These are phyloP conservation scores for Crypturellus undulatus DNA, from an alignment of 2,113 vertebrate genomes.

Conservation along the genomic window DNA sequence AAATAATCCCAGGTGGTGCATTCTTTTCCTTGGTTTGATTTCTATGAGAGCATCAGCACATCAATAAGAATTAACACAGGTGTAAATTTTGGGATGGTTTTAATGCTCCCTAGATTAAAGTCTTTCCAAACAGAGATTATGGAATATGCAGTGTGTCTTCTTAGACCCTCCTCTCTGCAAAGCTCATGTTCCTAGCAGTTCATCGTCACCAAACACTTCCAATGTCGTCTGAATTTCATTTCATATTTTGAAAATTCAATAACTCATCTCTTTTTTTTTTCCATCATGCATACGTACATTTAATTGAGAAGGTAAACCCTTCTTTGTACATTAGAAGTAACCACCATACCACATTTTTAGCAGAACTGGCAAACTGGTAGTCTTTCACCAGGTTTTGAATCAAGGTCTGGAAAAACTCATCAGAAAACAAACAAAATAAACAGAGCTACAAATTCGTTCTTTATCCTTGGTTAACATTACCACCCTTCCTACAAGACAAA, in stretches of 20 bases:
- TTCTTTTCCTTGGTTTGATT: neutral
- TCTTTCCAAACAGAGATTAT: neutral
- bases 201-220: neutral
- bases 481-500: rapidly evolving
- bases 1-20: neutral
- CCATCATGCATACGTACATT: neutral
- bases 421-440: neutral
- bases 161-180: neutral
- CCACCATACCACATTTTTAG: neutral
- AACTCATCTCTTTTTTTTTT: neutral
- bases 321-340: neutral
- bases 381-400: neutral
- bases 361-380: neutral
- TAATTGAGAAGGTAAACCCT: neutral
- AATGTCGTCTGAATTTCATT: neutral
- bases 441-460: neutral
- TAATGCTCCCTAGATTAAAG: neutral
- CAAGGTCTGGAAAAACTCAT: neutral
- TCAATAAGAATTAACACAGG: neutral
- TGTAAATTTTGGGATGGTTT: neutral
- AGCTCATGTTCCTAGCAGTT: neutral
- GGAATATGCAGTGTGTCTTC: neutral
- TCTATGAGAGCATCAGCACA: neutral
- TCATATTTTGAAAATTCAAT: neutral
- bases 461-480: neutral